Base-by-base conservation (phyloP, 1,140 invertebrate genomes). In the Choristoneura fumiferana region DNA sequence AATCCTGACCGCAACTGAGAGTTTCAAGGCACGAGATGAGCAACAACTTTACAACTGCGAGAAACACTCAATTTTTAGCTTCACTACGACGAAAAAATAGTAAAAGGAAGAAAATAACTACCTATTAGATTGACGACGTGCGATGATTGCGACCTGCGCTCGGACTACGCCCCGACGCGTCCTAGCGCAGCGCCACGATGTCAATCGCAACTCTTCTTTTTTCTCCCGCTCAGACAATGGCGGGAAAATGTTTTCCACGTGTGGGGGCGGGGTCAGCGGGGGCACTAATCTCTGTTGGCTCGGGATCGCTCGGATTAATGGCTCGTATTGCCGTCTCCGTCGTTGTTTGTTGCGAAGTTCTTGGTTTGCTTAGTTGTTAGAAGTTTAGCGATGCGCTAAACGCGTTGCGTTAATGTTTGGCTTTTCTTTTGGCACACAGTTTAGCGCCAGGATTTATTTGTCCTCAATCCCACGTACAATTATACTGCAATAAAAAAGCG, bases 231-330 rank as follows among this genome's bases (percentile, higher is more conserved):
- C 74, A 82, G 69, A 84, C 80, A 85, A 83, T 81, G 72, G 73
- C 77, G 76, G 76, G 76, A 78, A 84, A 86, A 84, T 80, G 73
- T 81, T 85, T 76, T 78, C 62, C 73, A 78, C 65, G 78, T 73
- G 73, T 73, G 71, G 73, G 71, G 71, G 35, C 18, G 63, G 61
- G 37, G 58, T 57, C 58, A 75, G 70, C 60, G 71, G 74, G 71
- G 73, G 74, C 75, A 77, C 78, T 86, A 86, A 84, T 87, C 80
- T 87, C 71, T 76, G 73, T 66, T 70, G 69, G 73, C 75, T 66
- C 71, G 69, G 73, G 75, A 79, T 83, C 80, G 81, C 80, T 76
- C 71, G 81, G 79, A 84, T 83, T 84, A 86, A 86, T 86, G 77
- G 81, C 72, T 86, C 81, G 75, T 73, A 79, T 83, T 81, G 78